Base-by-base conservation (phyloP, 2,888 invertebrate genomes). In the Eupithecia abbreviata region DNA sequence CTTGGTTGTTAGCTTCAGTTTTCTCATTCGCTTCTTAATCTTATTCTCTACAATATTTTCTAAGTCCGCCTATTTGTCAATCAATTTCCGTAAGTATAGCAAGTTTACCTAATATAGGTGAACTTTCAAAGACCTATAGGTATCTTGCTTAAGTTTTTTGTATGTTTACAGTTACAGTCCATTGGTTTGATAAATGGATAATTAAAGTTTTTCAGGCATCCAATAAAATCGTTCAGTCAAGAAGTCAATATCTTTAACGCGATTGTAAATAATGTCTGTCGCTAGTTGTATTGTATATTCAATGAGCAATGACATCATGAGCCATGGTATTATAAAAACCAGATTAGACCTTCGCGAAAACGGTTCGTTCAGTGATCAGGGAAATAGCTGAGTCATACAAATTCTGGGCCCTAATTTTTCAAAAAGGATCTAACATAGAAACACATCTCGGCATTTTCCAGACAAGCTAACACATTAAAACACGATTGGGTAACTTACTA, bases 301-400 rank as follows among this genome's bases (percentile, higher is more conserved):
- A 80, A 72, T 74, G 69, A 78, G 74, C 71, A 79, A 79, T 80
- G 80, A 80, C 71, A 80, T 81, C 81, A 80, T 77, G 51, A 47
- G 62, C 75, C 73, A 76, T 76, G 68, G 69, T 75, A 43, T 72
- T 76, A 51, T 74, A 70, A 73, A 76, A 79, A 75, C 72, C 70
- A 76, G 78, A 81, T 72, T 42, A 76, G 70, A 73, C 73, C 69
- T 74, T 77, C 71, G 51, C 73, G 78, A 66, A 78, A 78, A 71
- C 72, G 43, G 72, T 74, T 78, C 55, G 66, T 73, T 74, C 13
- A 45, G 15, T 66, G 62, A 58, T 58, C 18, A 18, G 18, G 58
- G 58, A 1, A 58, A 58, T 18, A 18, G 9, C 62, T 30, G 62
- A 62, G 62, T 12, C 12, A 30, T 10, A 66, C 15, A 66, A 66